Evolutionary conservation across 2,113 vertebrate genomes (phyloP).

Genomic region (Neolamprologus falcicula): DNA sequence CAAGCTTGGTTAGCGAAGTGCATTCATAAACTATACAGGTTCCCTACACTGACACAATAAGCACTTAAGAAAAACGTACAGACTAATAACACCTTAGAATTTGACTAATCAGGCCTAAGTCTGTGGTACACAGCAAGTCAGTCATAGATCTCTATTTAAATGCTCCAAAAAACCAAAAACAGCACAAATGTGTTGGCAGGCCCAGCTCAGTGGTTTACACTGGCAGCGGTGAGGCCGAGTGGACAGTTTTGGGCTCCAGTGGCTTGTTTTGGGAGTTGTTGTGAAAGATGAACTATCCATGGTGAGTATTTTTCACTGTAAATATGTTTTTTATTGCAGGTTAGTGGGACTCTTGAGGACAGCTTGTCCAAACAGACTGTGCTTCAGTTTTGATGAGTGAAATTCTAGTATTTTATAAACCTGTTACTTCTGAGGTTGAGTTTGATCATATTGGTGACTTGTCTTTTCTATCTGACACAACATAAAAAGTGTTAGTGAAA

Average conservation of each 20-base stretch:
- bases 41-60: not conserved
- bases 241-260: not conserved
- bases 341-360: not conserved
- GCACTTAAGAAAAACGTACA: not conserved
- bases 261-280: not conserved
- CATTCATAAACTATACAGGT: not conserved
- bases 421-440: not conserved
- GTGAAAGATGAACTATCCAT: not conserved
- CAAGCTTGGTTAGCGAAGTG: not conserved
- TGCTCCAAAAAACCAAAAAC: not conserved
- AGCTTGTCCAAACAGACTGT: not conserved
- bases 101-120: not conserved
- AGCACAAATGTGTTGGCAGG: not conserved
- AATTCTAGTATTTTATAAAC: not conserved
- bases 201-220: not conserved
- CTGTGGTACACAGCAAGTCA: not conserved
- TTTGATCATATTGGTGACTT: not conserved
- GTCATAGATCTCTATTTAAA: not conserved
- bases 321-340: not conserved
- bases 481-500: not conserved
- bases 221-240: not conserved
- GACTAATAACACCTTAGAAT: not conserved
- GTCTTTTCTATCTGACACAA: not conserved
- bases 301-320: not conserved
- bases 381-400: not conserved